A percentile compares a stretch with the other conserved stretches of the same genome.
These are phyloP conservation scores for Drosophila yakuba DNA, from an alignment of 1,140 invertebrate genomes.

Conservation along the genomic window DNA sequence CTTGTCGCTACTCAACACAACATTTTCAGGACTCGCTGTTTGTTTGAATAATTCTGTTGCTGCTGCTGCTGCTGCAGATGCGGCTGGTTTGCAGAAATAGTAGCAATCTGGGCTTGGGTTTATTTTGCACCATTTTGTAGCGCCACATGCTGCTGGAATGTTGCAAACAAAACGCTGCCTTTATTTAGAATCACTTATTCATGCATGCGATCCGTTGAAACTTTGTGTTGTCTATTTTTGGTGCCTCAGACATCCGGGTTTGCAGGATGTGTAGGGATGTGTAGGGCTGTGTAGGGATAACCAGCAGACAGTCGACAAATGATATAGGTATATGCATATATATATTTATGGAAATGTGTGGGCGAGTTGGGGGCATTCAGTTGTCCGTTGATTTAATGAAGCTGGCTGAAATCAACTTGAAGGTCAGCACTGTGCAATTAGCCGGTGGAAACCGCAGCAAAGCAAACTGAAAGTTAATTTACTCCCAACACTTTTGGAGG, in stretches of 20 bases:
- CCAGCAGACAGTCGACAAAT: constrained; percentile 24
- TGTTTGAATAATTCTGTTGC: constrained; percentile 70
- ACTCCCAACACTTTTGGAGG: constrained; percentile 51
- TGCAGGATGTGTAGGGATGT: too few species aligned
- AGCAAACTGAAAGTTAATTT: constrained; percentile 73
- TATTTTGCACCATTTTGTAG: constrained; percentile 64
- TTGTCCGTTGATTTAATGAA: constrained; percentile 69
- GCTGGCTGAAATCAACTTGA: constrained; percentile 61
- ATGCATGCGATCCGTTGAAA: constrained; percentile 54
- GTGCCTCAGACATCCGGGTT: constrained; percentile 32
- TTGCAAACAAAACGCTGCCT: constrained; percentile 60
- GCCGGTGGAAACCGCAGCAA: constrained; percentile 59
- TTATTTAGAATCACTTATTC: constrained; percentile 71
- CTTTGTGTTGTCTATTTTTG: constrained; percentile 52
- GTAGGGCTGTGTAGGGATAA: constrained; percentile 25
- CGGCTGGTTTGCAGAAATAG: constrained; percentile 23
- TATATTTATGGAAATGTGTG: background rate
- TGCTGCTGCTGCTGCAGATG: constrained; percentile 37
- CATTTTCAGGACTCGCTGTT: constrained; percentile 51
- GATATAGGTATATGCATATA: constrained; percentile 16
- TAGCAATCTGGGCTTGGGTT: constrained; percentile 71
- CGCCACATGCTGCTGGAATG: constrained; percentile 27
- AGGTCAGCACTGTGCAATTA: constrained; percentile 77
- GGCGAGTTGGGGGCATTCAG: background rate
- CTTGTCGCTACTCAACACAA: constrained; percentile 69